Conservation (phyloP, 92 coral and sea anemone genomes). For the Parazoanthus atlanticus region DNA sequence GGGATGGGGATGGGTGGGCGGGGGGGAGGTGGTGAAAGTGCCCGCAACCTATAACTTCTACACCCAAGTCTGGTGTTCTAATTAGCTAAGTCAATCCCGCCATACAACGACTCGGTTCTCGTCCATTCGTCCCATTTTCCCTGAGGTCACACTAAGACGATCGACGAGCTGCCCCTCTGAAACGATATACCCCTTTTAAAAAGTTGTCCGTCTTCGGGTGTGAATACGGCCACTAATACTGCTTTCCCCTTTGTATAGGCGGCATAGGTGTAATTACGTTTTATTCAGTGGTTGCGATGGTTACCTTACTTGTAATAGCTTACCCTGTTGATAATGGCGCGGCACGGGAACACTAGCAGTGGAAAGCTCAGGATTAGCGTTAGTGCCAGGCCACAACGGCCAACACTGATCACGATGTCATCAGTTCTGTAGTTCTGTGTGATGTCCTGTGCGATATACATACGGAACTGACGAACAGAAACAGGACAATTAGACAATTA, state of each 20-base stretch:
- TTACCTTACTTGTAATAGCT: neutral
- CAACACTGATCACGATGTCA: conserved; percentile 70
- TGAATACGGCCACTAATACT: neutral
- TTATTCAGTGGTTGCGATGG: neutral
- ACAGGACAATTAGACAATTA: too few relatives aligned
- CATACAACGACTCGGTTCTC: too few relatives aligned
- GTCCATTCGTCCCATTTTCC: too few relatives aligned
- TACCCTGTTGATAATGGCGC: conserved; percentile 81
- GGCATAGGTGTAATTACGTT: too few relatives aligned
- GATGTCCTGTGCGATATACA: conserved; percentile 77
- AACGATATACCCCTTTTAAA: neutral
- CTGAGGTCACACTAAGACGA: too few relatives aligned
- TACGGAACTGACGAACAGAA: conserved; percentile 69
- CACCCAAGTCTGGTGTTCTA: too few relatives aligned
- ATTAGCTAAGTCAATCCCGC: too few relatives aligned
- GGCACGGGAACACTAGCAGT: conserved; percentile 81
- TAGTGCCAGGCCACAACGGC: conserved; percentile 77
- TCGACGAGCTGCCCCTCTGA: too few relatives aligned
- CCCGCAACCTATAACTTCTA: too few relatives aligned
- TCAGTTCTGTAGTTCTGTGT: conserved; percentile 74
- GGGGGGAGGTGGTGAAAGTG: too few relatives aligned
- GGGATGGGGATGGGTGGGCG: too few relatives aligned
- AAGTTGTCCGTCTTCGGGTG: neutral
- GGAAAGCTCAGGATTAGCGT: conserved; percentile 86
- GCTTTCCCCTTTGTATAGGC: neutral